Evolutionary conservation across 2,113 vertebrate species (phyloP), one percentile per base, ranked within the genome.

Genomic region (Alaudala cheleensis): DNA sequence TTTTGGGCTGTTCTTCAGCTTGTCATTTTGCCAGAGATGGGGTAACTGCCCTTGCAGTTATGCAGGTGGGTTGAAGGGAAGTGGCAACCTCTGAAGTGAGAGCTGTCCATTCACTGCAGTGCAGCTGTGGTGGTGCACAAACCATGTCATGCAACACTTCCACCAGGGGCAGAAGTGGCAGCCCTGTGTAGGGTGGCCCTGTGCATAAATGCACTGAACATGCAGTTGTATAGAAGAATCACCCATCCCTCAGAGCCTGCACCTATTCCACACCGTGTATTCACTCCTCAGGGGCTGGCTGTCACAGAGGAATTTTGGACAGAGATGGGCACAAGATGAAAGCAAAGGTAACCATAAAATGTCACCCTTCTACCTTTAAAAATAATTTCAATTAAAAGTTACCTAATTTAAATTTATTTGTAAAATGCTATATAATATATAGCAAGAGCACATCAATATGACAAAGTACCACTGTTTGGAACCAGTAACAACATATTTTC

Each of bases 361-460:
- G 19, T 31, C 53, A 65, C 8, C 37, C 50, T 72, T 62, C 39
- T 77, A n/a, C 33, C 56, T 92, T 65, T 64, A 82, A 77, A 89
- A 89, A 73, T 22, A 13, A 93, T 33, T 69, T 67, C 54, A 60
- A 10, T 56, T 16, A 81, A 6, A 66, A 44, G 57, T 86, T 87
- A 84, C 34, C 88, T 85, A 69, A 92, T 37, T 88, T 89, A 71
- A 19, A 88, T 96, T 97, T 96, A 97, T 96, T 97, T 94, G 77
- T 93, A 88, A 97, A 97, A 94, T 92, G 91, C 88, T 94, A 78
- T 93, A 95, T 94, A 78, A 70, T 49, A 81, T 89, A 91, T 97
- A 97, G 93, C 93, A 88, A 62, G 85, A 93, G 64, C 67, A 80
- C 81, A 90, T 88, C 67, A 70, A 3, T 60, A 91, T 58, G 76